Conservation (phyloP, 2,113 vertebrate genomes). For the Nematolebias whitei region DNA sequence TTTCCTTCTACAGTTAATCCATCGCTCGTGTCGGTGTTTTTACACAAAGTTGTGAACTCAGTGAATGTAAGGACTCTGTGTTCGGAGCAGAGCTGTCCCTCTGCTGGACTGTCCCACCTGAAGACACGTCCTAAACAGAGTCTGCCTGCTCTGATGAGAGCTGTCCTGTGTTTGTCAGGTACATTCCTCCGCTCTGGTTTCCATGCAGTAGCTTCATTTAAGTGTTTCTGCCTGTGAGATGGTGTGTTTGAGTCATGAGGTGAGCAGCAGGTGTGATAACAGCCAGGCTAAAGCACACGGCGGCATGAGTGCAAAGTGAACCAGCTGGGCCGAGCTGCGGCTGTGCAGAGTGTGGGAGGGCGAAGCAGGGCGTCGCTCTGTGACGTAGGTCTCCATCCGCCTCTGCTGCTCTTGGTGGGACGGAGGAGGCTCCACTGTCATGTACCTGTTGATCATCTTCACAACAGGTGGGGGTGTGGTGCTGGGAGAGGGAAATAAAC, state of each 20-base stretch:
- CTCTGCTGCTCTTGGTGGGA: conserved; percentile 70
- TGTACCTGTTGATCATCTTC: conserved; percentile 86
- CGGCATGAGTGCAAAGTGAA: conserved; percentile 29
- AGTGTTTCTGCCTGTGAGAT: conserved; percentile 35
- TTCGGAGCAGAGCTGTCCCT: not conserved
- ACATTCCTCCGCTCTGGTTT: conserved; percentile 33
- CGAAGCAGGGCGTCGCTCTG: conserved; percentile 1
- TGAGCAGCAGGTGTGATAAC: conserved; percentile 73
- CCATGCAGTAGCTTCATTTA: conserved; percentile 29
- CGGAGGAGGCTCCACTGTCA: conserved; percentile 83
- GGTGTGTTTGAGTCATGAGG: conserved; percentile 83
- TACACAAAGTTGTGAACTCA: too few species aligned
- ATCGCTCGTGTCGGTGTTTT: conserved; percentile 15
- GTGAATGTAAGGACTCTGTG: too few species aligned
- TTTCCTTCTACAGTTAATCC: not conserved
- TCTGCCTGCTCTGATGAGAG: conserved; percentile 10
- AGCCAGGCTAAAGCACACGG: conserved; percentile 73
- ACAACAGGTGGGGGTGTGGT: conserved; percentile 84
- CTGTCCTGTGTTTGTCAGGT: conserved; percentile 25
- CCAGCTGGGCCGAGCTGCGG: conserved; percentile 61
- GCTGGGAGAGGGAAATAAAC: conserved; percentile 64
- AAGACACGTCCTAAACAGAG: conserved; percentile 10
- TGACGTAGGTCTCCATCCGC: conserved; percentile 16
- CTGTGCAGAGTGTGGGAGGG: conserved; percentile 51
- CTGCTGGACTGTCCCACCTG: not conserved